Conservation (phyloP, 2,113 vertebrate genomes). For the Paracanthobrama guichenoti region DNA sequence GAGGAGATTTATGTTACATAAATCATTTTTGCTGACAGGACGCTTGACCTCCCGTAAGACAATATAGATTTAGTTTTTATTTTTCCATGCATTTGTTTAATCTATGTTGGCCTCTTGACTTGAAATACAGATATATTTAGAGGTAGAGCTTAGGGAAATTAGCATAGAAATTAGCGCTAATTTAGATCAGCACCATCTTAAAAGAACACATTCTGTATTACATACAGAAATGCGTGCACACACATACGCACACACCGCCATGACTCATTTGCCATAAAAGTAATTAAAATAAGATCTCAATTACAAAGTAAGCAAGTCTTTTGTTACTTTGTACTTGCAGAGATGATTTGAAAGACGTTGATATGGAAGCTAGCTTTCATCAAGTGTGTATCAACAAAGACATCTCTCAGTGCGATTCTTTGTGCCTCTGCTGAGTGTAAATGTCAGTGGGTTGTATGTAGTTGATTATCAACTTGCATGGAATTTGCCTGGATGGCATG, state of each 20-base stretch:
- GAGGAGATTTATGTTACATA: neutral
- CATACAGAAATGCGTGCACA: neutral
- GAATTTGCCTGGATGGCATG: neutral
- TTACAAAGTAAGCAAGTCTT: constrained; percentile 33
- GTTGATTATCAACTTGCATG: constrained; percentile 4
- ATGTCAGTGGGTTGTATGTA: constrained; percentile 20
- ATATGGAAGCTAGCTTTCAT: constrained; percentile 15
- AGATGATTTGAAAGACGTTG: neutral
- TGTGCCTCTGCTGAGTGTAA: constrained; percentile 6
- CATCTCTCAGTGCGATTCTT: neutral
- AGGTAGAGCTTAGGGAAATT: constrained; percentile 47
- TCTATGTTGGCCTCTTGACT: constrained; percentile 33
- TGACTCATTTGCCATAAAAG: constrained; percentile 1
- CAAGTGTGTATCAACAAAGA: neutral
- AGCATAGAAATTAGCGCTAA: constrained; percentile 6
- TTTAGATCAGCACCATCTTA: constrained; percentile 39
- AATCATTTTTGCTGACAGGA: neutral
- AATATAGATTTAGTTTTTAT: neutral
- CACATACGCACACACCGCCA: constrained; percentile 27
- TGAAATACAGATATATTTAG: constrained; percentile 55
- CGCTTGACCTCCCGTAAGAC: neutral
- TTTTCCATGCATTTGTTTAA: constrained; percentile 15
- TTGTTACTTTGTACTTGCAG: neutral
- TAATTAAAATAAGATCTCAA: constrained; percentile 50
- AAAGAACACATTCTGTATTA: neutral